These are phyloP conservation scores for Fragum fragum DNA, from an alignment of 2,888 invertebrate species.

Conservation along the genomic window DNA sequence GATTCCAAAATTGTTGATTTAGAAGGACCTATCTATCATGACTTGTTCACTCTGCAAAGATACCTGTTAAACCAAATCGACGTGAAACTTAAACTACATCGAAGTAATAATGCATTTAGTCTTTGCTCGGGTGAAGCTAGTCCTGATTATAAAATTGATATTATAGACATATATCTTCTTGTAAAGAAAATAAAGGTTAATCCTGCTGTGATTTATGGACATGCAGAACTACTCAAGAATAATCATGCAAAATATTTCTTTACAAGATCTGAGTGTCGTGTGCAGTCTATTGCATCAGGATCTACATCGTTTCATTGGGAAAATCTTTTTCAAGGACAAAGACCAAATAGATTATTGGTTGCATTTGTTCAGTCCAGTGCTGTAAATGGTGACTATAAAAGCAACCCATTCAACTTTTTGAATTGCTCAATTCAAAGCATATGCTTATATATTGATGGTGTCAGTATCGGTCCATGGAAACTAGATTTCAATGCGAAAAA, in stretches of 20 bases:
- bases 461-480: constrained; percentile 18
- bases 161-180: constrained; percentile 18
- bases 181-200: too few species aligned
- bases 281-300: constrained; percentile 31
- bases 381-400: constrained; percentile 30
- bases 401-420: constrained; percentile 35
- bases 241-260: constrained; percentile 44
- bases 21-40: constrained; percentile 45
- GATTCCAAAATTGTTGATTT: constrained; percentile 31
- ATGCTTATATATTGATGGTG: constrained; percentile 19
- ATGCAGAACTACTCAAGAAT: constrained; percentile 27
- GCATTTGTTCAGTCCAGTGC: constrained; percentile 44
- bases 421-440: constrained; percentile 32
- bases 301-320: constrained; percentile 32
- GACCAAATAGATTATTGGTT: constrained; percentile 50
- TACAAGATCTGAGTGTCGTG: constrained; percentile 22
- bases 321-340: constrained; percentile 47
- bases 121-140: constrained; percentile 30
- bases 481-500: constrained; percentile 24
- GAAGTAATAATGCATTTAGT: constrained; percentile 42
- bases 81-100: constrained; percentile 44
- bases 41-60: constrained; percentile 49
- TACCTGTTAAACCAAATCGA: constrained; percentile 48
- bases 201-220: too few species aligned
- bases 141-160: constrained; percentile 31